These are phyloP conservation scores for Bombus huntii DNA, from an alignment of 1,140 invertebrate species.

Conservation along the genomic window DNA sequence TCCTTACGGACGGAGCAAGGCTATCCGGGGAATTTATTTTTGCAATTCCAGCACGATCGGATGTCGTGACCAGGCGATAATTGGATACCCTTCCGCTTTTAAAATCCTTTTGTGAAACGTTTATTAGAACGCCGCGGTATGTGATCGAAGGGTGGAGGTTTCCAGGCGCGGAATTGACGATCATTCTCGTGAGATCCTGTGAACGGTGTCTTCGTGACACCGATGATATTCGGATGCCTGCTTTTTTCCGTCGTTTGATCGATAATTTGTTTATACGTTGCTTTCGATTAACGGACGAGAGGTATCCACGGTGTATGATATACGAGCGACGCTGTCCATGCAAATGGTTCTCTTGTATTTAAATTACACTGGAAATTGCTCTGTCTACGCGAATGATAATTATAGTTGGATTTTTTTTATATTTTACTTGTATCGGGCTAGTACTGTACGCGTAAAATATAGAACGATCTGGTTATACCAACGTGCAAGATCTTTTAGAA, in stretches of 20 bases:
- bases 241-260: background rate
- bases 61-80: slow-evolving; percentile 61
- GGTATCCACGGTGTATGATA: background rate
- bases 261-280: background rate
- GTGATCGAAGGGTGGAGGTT: background rate
- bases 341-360: too few relatives aligned
- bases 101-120: slow-evolving; percentile 42
- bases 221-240: background rate
- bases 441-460: too few relatives aligned
- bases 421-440: too few relatives aligned
- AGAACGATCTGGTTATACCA: too few relatives aligned
- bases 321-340: too few relatives aligned
- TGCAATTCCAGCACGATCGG: slow-evolving; percentile 40
- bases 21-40: slow-evolving; percentile 31
- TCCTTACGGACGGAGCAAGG: background rate
- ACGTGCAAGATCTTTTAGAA: too few relatives aligned
- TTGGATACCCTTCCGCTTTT: slow-evolving; percentile 56
- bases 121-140: slow-evolving; percentile 13
- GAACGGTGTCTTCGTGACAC: background rate
- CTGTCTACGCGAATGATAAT: too few relatives aligned
- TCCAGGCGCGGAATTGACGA: background rate
- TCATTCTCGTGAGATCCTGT: background rate
- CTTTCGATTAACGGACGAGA: background rate
- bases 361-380: too few relatives aligned
- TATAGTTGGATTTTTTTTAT: too few relatives aligned